These are phyloP conservation scores for Yasuhikotakia modesta DNA, from an alignment of 2,797 vertebrate species.

Conservation along the genomic window DNA sequence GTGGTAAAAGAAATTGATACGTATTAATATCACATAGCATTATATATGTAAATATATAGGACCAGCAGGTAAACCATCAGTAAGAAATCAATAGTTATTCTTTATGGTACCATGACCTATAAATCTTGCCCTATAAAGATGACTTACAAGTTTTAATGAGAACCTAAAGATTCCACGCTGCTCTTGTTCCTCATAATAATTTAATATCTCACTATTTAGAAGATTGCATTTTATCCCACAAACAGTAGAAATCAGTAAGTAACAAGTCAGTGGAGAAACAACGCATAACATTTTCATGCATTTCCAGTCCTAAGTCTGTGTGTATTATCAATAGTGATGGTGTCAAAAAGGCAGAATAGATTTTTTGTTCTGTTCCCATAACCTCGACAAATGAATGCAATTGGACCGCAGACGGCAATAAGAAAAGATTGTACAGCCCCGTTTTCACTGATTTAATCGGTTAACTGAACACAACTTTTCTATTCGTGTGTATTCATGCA, in stretches of 20 bases:
- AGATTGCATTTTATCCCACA: too few relatives aligned
- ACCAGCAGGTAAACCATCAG: background rate
- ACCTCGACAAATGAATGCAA: slow-evolving; percentile 69
- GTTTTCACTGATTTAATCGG: slow-evolving; percentile 86
- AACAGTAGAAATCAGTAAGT: slow-evolving; percentile 74
- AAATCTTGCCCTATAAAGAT: background rate
- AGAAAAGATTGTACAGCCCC: slow-evolving; percentile 78
- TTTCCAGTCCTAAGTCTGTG: slow-evolving; percentile 34
- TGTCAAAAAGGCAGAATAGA: slow-evolving; percentile 70
- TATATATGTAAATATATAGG: background rate
- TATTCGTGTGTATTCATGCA: slow-evolving; percentile 98
- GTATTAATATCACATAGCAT: background rate
- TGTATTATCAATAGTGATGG: slow-evolving; percentile 62
- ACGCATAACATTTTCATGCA: slow-evolving; percentile 59
- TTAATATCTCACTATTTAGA: too few relatives aligned
- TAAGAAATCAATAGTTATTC: background rate
- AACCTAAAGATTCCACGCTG: background rate
- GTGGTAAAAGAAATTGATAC: background rate
- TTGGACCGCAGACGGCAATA: slow-evolving; percentile 71
- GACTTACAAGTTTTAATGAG: background rate
- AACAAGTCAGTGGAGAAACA: slow-evolving; percentile 68
- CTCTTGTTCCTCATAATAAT: background rate
- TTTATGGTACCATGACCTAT: background rate
- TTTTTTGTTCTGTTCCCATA: slow-evolving; percentile 73
- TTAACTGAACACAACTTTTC: slow-evolving; percentile 96